Evolutionary conservation across 2,888 invertebrate species (phyloP).

Genomic region (Lasioglossum figueresi): DNA sequence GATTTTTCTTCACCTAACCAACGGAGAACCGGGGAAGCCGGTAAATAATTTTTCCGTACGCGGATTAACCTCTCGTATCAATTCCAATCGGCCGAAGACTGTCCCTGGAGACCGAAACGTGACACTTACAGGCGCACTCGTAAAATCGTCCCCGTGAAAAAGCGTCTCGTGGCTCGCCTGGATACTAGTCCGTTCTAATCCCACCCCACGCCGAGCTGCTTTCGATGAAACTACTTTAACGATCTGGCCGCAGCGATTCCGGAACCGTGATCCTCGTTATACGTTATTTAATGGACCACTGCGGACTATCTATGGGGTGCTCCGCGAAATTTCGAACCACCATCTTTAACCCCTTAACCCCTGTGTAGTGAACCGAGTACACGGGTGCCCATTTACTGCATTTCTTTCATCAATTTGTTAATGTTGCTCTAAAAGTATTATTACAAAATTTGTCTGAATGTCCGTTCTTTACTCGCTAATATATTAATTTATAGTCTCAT

Average conservation of each 20-base stretch:
- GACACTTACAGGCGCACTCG: not conserved
- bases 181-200: not conserved
- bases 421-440: too few relatives aligned
- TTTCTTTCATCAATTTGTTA: too few relatives aligned
- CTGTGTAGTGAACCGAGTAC: too few relatives aligned
- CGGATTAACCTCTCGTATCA: constrained; percentile 32
- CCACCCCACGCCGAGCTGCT: not conserved
- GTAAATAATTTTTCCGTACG: constrained; percentile 22
- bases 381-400: too few relatives aligned
- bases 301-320: not conserved
- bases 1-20: not conserved
- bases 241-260: not conserved
- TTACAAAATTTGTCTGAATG: too few relatives aligned
- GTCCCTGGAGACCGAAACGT: not conserved
- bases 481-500: too few relatives aligned
- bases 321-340: not conserved
- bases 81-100: constrained; percentile 32
- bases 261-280: not conserved
- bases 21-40: not conserved
- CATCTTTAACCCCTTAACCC: not conserved
- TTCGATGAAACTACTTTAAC: constrained; percentile 6
- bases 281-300: not conserved
- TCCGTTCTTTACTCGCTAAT: too few relatives aligned
- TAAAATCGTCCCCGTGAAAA: constrained; percentile 19
- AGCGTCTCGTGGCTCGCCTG: not conserved